Evolutionary conservation across 30 jellyfish, hydroid and myxozoan species (phyloP), one percentile per base, ranked within the genome.

Genomic region (Nemopilema nomurai): DNA sequence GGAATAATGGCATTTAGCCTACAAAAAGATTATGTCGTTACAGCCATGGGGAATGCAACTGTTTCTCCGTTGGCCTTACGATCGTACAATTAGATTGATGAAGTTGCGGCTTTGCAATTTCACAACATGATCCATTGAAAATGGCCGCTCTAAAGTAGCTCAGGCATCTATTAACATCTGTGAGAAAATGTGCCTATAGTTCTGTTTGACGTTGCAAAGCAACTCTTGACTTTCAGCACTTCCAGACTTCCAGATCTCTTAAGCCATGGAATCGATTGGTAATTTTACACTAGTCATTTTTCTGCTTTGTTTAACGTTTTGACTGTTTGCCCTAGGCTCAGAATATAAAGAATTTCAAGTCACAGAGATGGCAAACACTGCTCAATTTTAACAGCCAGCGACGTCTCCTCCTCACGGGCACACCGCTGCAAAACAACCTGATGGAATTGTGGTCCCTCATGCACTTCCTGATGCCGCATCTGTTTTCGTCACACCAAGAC

Each of bases 371-470:
- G 99, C 99, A 90, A 51, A 87, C 93, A 22, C 81, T 94, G 68
- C 83, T 94, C 78, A 94, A 94, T 77, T 94, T 94, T 76, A 85
- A 94, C 96, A 94, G 99, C 49, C 99, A 94, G 68, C 51, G 99
- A 64, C 75, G 99, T 51, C 85, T 94, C 23, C 97, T 94, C 4
- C 95, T 94, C 8, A 94, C 99, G 51, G 99, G 99, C 21, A 94
- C 99, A 0, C 99, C 99, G 7, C 80, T 94, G 79, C 99, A 94
- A 51, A 94, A 94, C 79, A 87, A 95, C 65, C 89, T 94, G 28
- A 94, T 94, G 99, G 99, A 94, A 87, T 67, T 94, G 65, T 94
- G 99, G 99, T 94, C 99, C 26, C 87, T 94, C 50, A 94, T 94
- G 99, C 99, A 94, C 67, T 94, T 94, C 49, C 74, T 94, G 72